These are phyloP conservation scores for Meloidogyne hapla DNA, from an alignment of 1,140 invertebrate genomes.

Conservation along the genomic window DNA sequence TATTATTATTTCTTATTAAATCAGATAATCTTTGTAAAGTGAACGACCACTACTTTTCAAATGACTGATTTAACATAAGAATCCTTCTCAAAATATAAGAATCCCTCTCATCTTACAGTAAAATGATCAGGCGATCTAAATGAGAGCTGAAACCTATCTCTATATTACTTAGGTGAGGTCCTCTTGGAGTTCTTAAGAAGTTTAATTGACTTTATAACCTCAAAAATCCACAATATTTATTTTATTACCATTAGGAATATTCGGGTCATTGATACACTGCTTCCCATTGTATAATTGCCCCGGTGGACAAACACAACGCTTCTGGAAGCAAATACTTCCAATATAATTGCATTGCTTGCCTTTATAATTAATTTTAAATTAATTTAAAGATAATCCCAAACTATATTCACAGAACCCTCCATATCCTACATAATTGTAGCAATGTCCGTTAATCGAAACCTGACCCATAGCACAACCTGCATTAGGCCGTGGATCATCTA, in stretches of 20 bases:
- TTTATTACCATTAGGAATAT: slow-evolving; percentile 39
- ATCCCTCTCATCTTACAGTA: too few species aligned
- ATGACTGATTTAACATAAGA: too few species aligned
- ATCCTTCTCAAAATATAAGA: too few species aligned
- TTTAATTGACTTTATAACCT: background rate
- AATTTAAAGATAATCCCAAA: background rate
- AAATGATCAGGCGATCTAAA: too few species aligned
- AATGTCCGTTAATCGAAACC: slow-evolving; percentile 31
- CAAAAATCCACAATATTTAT: too few species aligned
- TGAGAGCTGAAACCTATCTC: too few species aligned
- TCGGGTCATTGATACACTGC: slow-evolving; percentile 44
- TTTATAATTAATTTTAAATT: background rate
- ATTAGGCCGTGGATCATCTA: slow-evolving; percentile 10
- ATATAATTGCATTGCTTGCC: slow-evolving; percentile 39
- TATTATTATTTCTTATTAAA: too few species aligned
- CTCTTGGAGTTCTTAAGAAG: too few species aligned
- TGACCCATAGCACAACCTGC: slow-evolving; percentile 29
- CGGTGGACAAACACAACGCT: slow-evolving; percentile 34
- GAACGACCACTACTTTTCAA: too few species aligned
- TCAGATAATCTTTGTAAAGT: too few species aligned
- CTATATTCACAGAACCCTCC: slow-evolving; percentile 46
- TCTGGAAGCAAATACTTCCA: slow-evolving; percentile 40
- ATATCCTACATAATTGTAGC: slow-evolving; percentile 37
- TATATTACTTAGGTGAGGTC: too few species aligned
- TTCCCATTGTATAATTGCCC: slow-evolving; percentile 41